Percentiles rank a stretch among this genome's conserved stretches.
phyloP scores from a whole-genome alignment of 30 jellyfish, hydroid and myxozoan genomes.

The Aurelia aurita region DNA sequence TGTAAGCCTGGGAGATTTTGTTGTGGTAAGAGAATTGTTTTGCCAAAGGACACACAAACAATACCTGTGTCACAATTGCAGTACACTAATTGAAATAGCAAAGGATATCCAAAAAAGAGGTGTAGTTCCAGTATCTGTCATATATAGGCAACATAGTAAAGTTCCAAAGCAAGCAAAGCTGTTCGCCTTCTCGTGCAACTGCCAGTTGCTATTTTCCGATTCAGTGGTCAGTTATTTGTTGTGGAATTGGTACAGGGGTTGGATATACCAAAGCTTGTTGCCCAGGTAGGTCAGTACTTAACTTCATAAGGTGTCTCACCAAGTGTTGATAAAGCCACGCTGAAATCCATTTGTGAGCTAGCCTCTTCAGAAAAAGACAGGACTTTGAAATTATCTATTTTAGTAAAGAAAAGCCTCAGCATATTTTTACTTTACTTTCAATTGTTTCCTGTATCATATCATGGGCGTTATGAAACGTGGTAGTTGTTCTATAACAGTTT shows the following conservation, averaged over 20 bases:
- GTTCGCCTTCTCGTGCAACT: conserved; percentile 24
- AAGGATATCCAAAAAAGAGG: conserved; percentile 4
- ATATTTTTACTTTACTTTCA: too few relatives aligned
- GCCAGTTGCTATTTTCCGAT: conserved; percentile 22
- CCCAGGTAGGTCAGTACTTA: conserved; percentile 6
- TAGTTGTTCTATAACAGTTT: too few relatives aligned
- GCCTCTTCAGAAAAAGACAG: conserved; percentile 39
- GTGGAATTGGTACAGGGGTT: conserved; percentile 2
- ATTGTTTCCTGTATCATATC: too few relatives aligned
- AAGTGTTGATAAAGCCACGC: neutral
- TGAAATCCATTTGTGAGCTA: conserved; percentile 7
- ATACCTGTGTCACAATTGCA: conserved; percentile 1
- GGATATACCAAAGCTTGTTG: conserved; percentile 2
- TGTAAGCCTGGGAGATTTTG: conserved; percentile 13
- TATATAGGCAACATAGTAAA: conserved; percentile 14
- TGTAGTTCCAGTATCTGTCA: conserved; percentile 8
- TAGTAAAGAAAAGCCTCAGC: neutral
- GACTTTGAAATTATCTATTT: conserved; percentile 1
- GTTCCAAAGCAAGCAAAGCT: conserved; percentile 15
- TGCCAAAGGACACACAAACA: conserved; percentile 19
- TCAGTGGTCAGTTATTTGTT: conserved; percentile 19
- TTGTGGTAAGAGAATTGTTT: conserved; percentile 1
- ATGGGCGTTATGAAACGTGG: too few relatives aligned
- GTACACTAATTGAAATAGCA: neutral
- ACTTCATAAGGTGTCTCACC: neutral